Evolutionary conservation across 2,113 vertebrate species (phyloP).

Genomic region (Butastur rufipennis): DNA sequence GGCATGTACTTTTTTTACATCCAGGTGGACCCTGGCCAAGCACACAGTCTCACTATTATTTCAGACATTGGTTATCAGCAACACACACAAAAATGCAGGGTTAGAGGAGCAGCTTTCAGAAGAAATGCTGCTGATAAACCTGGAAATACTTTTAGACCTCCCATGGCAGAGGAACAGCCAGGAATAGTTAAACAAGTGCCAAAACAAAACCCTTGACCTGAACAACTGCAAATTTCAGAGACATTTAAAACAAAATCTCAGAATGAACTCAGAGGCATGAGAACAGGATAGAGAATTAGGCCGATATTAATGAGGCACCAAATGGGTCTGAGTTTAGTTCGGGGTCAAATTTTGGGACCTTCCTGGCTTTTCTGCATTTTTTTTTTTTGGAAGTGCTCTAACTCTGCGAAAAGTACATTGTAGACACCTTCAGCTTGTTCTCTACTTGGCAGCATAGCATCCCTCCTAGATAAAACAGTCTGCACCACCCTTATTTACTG

Average conservation of each 20-base stretch:
- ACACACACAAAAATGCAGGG: neutral
- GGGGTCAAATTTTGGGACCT: neutral
- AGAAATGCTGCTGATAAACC: conserved; percentile 45
- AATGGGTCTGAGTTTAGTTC: neutral
- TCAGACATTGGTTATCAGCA: conserved; percentile 33
- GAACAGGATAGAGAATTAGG: neutral
- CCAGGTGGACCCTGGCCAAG: neutral
- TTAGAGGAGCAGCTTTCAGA: neutral
- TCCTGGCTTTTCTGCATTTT: neutral
- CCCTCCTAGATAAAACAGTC: neutral
- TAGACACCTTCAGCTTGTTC: neutral
- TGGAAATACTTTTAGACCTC: conserved; percentile 44
- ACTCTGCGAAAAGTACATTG: accelerated
- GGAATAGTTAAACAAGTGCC: neutral
- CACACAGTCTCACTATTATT: neutral
- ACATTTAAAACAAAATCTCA: neutral
- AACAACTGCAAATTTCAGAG: conserved; percentile 11
- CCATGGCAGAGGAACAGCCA: neutral
- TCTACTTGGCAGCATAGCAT: neutral
- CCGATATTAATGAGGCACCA: neutral
- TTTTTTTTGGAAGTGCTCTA: neutral
- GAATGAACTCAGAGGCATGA: neutral
- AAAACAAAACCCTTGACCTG: conserved; percentile 36
- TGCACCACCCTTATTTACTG: neutral
- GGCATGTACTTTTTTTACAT: neutral